phyloP scores from a whole-genome alignment of 2,797 vertebrate species.

The Gymnoscopelus microlampas region DNA sequence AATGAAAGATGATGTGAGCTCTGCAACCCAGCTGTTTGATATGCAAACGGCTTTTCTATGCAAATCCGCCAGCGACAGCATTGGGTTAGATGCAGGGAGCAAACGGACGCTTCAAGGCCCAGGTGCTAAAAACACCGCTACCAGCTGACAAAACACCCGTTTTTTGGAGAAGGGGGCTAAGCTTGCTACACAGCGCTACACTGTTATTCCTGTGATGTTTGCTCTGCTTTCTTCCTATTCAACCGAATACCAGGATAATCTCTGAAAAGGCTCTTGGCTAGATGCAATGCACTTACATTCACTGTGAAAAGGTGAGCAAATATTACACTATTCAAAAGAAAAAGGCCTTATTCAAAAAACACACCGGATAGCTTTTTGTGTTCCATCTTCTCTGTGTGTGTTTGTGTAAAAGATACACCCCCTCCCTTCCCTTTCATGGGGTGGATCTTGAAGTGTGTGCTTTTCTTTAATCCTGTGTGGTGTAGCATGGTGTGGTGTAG shows the following conservation, averaged over 20 bases:
- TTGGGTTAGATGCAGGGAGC: constrained; percentile 40
- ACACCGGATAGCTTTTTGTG: constrained; percentile 47
- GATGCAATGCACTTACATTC: constrained; percentile 51
- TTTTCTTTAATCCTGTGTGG: constrained; percentile 76
- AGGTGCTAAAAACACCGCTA: constrained; percentile 45
- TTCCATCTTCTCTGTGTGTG: constrained; percentile 35
- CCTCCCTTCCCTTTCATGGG: constrained; percentile 68
- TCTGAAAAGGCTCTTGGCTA: constrained; percentile 45
- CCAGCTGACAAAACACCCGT: constrained; percentile 34
- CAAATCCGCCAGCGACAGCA: constrained; percentile 61
- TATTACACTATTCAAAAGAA: constrained; percentile 43
- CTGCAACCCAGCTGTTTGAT: constrained; percentile 73
- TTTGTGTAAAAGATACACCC: constrained; percentile 52
- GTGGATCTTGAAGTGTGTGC: constrained; percentile 72
- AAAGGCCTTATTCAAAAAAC: constrained; percentile 53
- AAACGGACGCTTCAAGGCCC: constrained; percentile 41
- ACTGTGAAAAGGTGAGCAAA: constrained; percentile 60
- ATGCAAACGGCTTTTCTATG: constrained; percentile 78
- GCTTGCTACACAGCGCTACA: constrained; percentile 18
- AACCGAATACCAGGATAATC: constrained; percentile 50
- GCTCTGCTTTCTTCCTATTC: constrained; percentile 15
- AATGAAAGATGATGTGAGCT: constrained; percentile 74
- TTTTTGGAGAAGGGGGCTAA: constrained; percentile 26
- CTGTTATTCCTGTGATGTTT: constrained; percentile 1
- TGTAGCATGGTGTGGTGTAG: constrained; percentile 68